Evolutionary conservation across 1,140 invertebrate genomes (phyloP).

Genomic region (Wasmannia auropunctata): DNA sequence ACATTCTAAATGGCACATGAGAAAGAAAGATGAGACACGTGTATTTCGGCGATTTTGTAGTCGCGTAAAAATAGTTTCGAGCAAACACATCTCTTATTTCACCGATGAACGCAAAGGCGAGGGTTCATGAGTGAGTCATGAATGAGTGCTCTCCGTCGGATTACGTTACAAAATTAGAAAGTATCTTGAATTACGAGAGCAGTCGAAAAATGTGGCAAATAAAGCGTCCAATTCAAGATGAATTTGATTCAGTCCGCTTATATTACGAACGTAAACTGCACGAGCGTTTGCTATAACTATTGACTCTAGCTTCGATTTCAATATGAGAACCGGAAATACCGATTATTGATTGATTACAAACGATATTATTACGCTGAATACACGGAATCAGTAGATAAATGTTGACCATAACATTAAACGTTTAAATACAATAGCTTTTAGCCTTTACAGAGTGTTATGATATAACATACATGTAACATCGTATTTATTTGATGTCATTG

Average conservation of each 20-base stretch:
- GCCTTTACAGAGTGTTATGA: background rate
- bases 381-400: background rate
- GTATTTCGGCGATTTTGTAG: background rate
- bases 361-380: background rate
- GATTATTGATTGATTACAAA: background rate
- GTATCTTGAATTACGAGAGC: background rate
- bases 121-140: slow-evolving; percentile 9
- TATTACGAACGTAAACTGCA: background rate
- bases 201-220: background rate
- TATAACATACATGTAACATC: background rate
- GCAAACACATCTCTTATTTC: slow-evolving; percentile 28
- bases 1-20: background rate
- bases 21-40: background rate
- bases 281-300: background rate
- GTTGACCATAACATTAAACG: background rate
- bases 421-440: background rate
- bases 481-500: background rate
- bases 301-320: background rate
- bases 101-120: background rate
- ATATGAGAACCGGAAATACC: background rate
- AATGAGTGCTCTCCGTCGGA: background rate
- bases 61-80: slow-evolving; percentile 62
- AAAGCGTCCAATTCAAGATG: background rate
- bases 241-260: background rate
- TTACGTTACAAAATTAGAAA: background rate